Evolutionary conservation across 2,113 vertebrate species (phyloP).

Genomic region (Rallus limicola): DNA sequence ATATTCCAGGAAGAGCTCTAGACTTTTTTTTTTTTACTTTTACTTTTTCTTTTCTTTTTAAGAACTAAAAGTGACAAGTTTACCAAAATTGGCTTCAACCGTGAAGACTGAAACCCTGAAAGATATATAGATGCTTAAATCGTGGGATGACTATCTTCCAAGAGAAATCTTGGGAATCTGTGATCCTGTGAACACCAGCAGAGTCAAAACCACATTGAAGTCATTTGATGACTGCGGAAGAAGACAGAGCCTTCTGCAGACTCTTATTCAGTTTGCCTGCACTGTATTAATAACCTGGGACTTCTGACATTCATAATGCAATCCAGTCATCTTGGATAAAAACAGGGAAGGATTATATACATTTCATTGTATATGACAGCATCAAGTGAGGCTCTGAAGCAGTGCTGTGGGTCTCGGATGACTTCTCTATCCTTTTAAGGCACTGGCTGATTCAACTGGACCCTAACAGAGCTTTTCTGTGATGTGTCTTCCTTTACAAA

Average conservation of each 20-base stretch:
- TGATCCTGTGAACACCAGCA: slow-evolving; percentile 27
- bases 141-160: neutral
- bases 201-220: slow-evolving; percentile 65
- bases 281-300: slow-evolving; percentile 21
- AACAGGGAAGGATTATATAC: neutral
- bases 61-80: neutral
- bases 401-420: neutral
- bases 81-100: slow-evolving; percentile 30
- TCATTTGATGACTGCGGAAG: slow-evolving; percentile 50
- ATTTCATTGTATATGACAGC: neutral
- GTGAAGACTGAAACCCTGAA: neutral
- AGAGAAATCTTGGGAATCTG: slow-evolving; percentile 27
- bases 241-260: slow-evolving; percentile 23
- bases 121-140: slow-evolving; percentile 19
- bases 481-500: neutral
- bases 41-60: too few species aligned
- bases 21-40: neutral
- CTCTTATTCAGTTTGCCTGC: slow-evolving; percentile 5
- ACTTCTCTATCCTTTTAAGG: neutral
- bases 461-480: neutral
- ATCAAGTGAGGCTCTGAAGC: neutral
- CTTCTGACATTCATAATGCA: slow-evolving; percentile 13
- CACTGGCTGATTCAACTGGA: neutral
- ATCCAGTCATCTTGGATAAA: slow-evolving; percentile 40
- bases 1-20: slow-evolving; percentile 49